These are phyloP conservation scores for Cydia splendana DNA, from an alignment of 1,140 invertebrate species.

Conservation along the genomic window DNA sequence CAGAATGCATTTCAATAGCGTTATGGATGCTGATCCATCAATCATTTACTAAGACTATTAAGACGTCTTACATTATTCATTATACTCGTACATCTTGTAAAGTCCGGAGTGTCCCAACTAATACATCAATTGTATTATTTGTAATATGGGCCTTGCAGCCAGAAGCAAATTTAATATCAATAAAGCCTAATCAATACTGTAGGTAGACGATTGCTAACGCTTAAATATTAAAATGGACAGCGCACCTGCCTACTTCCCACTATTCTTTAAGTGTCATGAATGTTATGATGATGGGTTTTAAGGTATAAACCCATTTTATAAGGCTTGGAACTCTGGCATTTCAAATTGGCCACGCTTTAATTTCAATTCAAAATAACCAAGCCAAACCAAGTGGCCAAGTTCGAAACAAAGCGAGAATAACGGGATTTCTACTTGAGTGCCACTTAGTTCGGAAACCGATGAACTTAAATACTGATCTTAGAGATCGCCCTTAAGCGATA, in stretches of 20 bases:
- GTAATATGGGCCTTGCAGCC: too few relatives aligned
- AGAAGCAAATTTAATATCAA: too few relatives aligned
- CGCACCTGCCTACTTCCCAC: too few relatives aligned
- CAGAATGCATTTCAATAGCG: slow-evolving; percentile 8
- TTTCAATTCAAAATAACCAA: not conserved
- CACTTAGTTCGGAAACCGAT: not conserved
- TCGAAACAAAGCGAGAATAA: not conserved
- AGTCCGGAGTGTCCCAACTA: not conserved
- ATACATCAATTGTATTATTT: not conserved
- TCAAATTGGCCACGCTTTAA: too few relatives aligned
- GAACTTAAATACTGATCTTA: not conserved
- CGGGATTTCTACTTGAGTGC: not conserved
- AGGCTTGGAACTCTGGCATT: too few relatives aligned
- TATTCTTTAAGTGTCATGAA: too few relatives aligned
- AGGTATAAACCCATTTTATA: not conserved
- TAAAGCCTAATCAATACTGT: too few relatives aligned
- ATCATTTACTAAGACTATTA: not conserved
- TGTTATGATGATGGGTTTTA: too few relatives aligned
- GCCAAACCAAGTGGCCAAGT: not conserved
- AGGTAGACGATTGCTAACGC: too few relatives aligned
- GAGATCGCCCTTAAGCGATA: too few relatives aligned
- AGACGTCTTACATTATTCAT: not conserved
- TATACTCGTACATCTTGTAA: not conserved
- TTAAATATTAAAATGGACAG: too few relatives aligned
- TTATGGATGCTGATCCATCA: slow-evolving; percentile 6